Percentiles rank a stretch among this genome's conserved stretches.
These are phyloP conservation scores for Helobdella robusta DNA, from an alignment of 2,888 invertebrate species.

Conservation along the genomic window DNA sequence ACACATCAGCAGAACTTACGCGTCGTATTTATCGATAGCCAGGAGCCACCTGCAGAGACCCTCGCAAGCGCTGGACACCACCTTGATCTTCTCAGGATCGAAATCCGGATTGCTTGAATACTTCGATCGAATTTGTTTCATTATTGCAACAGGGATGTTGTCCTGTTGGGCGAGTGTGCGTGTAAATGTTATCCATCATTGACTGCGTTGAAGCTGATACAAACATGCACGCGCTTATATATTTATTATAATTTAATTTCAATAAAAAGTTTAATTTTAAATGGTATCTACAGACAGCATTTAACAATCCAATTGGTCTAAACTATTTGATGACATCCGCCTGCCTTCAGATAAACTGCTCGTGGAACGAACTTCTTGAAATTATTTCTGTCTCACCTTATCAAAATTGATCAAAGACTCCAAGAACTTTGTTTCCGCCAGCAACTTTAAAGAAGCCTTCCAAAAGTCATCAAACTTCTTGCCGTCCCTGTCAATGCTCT, in stretches of 20 bases:
- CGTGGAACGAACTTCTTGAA: too few relatives aligned
- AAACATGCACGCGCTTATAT: not conserved
- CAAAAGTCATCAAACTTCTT: constrained; percentile 51
- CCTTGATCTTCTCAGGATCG: constrained; percentile 78
- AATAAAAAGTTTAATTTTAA: too few relatives aligned
- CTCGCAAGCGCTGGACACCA: constrained; percentile 79
- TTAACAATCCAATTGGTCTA: too few relatives aligned
- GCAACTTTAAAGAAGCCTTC: constrained; percentile 48
- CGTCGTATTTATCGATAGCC: constrained; percentile 50
- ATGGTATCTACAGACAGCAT: too few relatives aligned
- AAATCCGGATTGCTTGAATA: constrained; percentile 67
- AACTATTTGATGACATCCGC: too few relatives aligned
- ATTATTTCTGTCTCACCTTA: constrained; percentile 39
- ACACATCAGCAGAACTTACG: constrained; percentile 37
- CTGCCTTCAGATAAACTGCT: too few relatives aligned
- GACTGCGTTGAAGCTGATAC: too few relatives aligned
- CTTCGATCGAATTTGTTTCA: constrained; percentile 49
- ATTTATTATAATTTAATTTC: not conserved
- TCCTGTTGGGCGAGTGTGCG: constrained; percentile 38
- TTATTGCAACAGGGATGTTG: constrained; percentile 45
- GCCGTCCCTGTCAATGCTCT: constrained; percentile 31
- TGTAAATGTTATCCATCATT: not conserved
- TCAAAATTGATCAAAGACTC: constrained; percentile 46
- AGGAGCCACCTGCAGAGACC: constrained; percentile 55
- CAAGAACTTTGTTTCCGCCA: constrained; percentile 50